phyloP scores from a whole-genome alignment of 2,888 invertebrate species.

The Cosmorhoe ocellata region DNA sequence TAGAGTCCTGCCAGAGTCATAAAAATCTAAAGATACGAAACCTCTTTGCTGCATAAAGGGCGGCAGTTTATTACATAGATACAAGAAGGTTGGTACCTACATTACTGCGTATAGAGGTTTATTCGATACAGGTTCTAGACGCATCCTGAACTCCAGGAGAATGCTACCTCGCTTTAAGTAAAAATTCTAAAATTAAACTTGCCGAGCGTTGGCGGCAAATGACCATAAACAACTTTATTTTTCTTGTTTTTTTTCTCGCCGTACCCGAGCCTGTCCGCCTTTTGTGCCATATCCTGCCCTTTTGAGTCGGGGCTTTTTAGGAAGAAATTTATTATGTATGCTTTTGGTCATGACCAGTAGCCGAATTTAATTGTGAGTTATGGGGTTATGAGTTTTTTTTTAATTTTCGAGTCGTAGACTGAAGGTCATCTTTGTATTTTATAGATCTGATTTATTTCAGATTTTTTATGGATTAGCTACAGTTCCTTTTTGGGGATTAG shows the following conservation, averaged over 20 bases:
- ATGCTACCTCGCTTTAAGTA: constrained; percentile 42
- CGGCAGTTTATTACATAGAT: constrained; percentile 20
- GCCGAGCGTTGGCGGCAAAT: constrained; percentile 75
- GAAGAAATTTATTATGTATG: constrained; percentile 80
- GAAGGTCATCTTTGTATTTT: constrained; percentile 73
- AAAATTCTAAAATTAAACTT: constrained; percentile 73
- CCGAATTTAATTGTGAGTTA: constrained; percentile 81
- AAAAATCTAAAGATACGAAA: constrained; percentile 16
- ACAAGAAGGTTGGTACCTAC: constrained; percentile 4
- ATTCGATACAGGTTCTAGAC: constrained; percentile 31
- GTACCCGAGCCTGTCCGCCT: constrained; percentile 60
- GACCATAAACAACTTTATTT: constrained; percentile 70
- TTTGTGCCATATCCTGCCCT: constrained; percentile 78
- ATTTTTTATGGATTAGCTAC: constrained; percentile 49
- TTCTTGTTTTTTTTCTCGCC: constrained; percentile 61
- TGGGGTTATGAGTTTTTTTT: constrained; percentile 56
- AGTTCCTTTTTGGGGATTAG: constrained; percentile 61
- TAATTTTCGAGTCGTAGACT: constrained; percentile 51
- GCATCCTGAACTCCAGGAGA: constrained; percentile 27
- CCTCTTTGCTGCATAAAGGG: constrained; percentile 3
- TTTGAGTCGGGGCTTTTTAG: constrained; percentile 79
- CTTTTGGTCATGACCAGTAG: constrained; percentile 80
- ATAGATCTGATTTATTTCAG: constrained; percentile 45
- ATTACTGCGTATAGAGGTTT: constrained; percentile 5
- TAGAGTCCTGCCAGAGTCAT: constrained; percentile 6